These are phyloP conservation scores for Loris lydekkerianus DNA, from an alignment of 2,797 vertebrate genomes.

Conservation along the genomic window DNA sequence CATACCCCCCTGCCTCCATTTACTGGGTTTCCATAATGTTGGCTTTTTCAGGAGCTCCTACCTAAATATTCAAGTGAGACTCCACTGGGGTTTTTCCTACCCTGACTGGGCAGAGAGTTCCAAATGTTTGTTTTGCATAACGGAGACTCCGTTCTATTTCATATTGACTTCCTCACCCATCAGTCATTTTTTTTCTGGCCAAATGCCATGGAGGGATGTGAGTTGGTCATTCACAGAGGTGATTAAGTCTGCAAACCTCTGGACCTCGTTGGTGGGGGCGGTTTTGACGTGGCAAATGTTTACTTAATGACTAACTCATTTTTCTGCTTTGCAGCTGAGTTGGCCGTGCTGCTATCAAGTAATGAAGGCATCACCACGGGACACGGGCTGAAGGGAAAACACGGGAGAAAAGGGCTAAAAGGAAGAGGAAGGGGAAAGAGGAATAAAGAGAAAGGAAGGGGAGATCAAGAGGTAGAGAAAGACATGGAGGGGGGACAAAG, in stretches of 20 bases:
- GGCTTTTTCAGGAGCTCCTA: conserved; percentile 21
- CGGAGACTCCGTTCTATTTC: conserved; percentile 68
- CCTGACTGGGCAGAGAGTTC: conserved; percentile 26
- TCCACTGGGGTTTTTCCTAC: conserved; percentile 19
- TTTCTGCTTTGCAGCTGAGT: conserved; percentile 50
- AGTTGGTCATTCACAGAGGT: conserved; percentile 64
- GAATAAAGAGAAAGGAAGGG: background rate
- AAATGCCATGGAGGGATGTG: conserved; percentile 58
- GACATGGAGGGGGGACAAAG: background rate
- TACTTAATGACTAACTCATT: conserved; percentile 43
- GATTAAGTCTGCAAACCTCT: conserved; percentile 67
- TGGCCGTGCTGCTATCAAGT: background rate
- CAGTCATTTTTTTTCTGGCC: conserved; percentile 58
- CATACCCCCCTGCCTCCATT: background rate
- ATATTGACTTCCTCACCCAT: conserved; percentile 73
- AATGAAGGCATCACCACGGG: background rate
- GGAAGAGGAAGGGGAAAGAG: background rate
- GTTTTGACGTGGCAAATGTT: conserved; percentile 29
- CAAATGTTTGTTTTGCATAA: conserved; percentile 76
- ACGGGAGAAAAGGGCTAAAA: background rate
- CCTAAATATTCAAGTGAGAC: conserved; percentile 7
- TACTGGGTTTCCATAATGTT: background rate
- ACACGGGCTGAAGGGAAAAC: background rate
- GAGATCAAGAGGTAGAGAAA: background rate
- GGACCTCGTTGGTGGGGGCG: background rate